Evolutionary conservation across 2,113 vertebrate species (phyloP).

Genomic region (Cochlearius cochlearius): DNA sequence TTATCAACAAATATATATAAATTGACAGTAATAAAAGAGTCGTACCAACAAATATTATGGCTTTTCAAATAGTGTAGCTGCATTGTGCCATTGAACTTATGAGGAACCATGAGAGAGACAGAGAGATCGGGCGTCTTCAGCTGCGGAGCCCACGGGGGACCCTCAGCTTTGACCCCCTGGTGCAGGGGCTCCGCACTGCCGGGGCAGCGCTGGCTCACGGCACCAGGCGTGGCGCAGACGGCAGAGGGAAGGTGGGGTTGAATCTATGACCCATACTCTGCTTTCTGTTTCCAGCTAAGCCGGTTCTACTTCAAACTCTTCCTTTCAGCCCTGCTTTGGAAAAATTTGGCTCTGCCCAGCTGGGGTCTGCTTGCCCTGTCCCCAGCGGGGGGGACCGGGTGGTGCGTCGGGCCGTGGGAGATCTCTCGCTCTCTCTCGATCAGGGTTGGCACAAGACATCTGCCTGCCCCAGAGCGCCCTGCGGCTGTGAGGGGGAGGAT

Average conservation of each 20-base stretch:
- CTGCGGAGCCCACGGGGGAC: not conserved
- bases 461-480: not conserved
- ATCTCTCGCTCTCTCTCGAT: not conserved
- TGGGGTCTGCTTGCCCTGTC: not conserved
- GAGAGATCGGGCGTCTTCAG: slow-evolving; percentile 4
- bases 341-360: not conserved
- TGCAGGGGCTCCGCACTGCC: not conserved
- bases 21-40: slow-evolving; percentile 58
- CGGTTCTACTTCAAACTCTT: not conserved
- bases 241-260: not conserved
- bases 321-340: not conserved
- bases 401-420: rapidly evolving
- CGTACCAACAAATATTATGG: slow-evolving; percentile 72
- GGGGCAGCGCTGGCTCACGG: not conserved
- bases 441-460: not conserved
- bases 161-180: not conserved
- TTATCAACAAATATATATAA: slow-evolving; percentile 55
- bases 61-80: slow-evolving; percentile 70
- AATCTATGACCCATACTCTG: not conserved
- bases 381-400: not conserved
- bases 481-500: not conserved
- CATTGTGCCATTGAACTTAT: slow-evolving; percentile 46
- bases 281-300: not conserved
- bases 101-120: slow-evolving; percentile 39
- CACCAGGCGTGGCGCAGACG: rapidly evolving